Evolutionary conservation across 2,113 vertebrate genomes (phyloP), one percentile per base, ranked within the genome.

Genomic region (Otolemur garnettii): DNA sequence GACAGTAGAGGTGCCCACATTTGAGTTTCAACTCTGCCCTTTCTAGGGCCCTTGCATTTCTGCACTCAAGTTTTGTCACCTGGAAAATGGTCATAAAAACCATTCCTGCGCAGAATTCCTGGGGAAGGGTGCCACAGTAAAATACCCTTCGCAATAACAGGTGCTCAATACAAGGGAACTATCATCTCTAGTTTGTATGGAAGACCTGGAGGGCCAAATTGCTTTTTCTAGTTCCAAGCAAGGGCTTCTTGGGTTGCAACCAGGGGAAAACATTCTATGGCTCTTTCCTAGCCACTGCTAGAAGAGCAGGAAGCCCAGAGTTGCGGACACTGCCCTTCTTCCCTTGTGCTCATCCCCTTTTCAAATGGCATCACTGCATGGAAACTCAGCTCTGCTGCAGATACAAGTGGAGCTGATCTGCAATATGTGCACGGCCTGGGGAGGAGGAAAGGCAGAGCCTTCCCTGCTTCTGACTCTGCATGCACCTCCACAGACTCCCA

Each of bases 381-480:
- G 68, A 59, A 57, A 82, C 71, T 42, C 33, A n/a, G 69, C 28
- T n/a, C 15, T 2, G 19, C 9, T 21, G 35, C 60, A 78, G n/a
- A 59, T 7, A 7, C 1, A 6, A 17, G 60, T n/a, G 17, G 62
- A 59, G 18, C 13, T 45, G 62, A 38, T 64, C 5, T 35, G 53
- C 42, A 77, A 3, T 1, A 10, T 4, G 42, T 3, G 15, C 1
- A 5, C 2, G 7, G n/a, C 69, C 13, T 13, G 22, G 72, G 24
- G 45, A 38, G 22, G 5, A 3, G 21, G 30, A 62, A n/a, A 21
- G 18, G 66, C 38, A 22, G 9, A 60, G 60, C n/a, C 53, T 17
- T 35, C 62, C 28, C 38, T 42, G 7, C 53, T 30, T 26, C 53
- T 79, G 10, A 30, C 38, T 14, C 64, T 45, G 35, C 5, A 38